These are phyloP conservation scores for Gibbula magus DNA, from an alignment of 2,888 invertebrate genomes.

Conservation along the genomic window DNA sequence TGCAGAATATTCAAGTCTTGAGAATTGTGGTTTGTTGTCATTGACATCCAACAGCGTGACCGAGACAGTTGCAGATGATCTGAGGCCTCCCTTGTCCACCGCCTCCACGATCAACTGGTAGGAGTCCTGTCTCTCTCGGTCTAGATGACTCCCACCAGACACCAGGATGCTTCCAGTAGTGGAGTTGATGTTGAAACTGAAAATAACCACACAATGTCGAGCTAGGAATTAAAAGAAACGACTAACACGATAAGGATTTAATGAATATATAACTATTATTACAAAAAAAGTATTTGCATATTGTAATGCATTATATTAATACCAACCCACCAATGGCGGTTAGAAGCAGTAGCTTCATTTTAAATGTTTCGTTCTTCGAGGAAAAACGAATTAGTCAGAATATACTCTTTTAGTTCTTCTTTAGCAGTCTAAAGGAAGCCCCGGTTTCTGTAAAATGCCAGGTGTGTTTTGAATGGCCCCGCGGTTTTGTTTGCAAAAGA, in stretches of 20 bases:
- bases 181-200: constrained; percentile 81
- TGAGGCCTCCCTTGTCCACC: constrained; percentile 84
- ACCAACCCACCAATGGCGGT: no score
- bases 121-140: constrained; percentile 87
- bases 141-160: constrained; percentile 78
- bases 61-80: constrained; percentile 58
- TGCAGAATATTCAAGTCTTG: constrained; percentile 59
- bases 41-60: constrained; percentile 67
- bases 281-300: background rate
- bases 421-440: no score
- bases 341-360: no score
- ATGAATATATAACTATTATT: no score
- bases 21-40: constrained; percentile 66
- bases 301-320: background rate
- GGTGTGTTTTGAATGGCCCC: background rate
- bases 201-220: no score
- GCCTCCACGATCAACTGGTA: constrained; percentile 88
- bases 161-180: constrained; percentile 81
- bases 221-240: no score
- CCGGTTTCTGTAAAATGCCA: background rate
- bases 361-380: no score
- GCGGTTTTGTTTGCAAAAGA: no score
- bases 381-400: no score
- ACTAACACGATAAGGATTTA: no score
- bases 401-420: no score